Evolutionary conservation across 1,140 invertebrate species (phyloP).

Genomic region (Archivesica marissinica): DNA sequence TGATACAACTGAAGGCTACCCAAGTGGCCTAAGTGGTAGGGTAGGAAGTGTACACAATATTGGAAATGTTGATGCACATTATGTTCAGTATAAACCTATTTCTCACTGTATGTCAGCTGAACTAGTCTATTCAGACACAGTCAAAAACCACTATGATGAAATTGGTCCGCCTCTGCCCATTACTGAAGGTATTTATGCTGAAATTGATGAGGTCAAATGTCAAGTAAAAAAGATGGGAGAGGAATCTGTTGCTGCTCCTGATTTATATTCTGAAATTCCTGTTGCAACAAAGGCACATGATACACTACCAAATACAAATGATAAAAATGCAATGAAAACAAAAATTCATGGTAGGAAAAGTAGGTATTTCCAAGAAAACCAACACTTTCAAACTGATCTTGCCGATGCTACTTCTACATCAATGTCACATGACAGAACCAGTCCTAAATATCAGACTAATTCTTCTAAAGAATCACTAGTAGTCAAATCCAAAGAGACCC

Average conservation of each 20-base stretch:
- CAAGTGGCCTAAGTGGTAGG: not conserved
- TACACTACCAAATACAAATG: not conserved
- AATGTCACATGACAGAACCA: not conserved
- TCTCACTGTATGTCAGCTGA: constrained; percentile 28
- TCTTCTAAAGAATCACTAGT: not conserved
- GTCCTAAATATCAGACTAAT: not conserved
- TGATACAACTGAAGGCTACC: not conserved
- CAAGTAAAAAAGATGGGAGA: not conserved
- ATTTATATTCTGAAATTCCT: constrained; percentile 8
- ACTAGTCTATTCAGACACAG: constrained; percentile 7
- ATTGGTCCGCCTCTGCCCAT: not conserved
- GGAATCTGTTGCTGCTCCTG: not conserved
- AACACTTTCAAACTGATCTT: not conserved
- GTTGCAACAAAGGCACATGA: not conserved
- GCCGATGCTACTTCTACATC: no score
- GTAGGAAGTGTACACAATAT: constrained; percentile 18
- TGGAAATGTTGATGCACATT: not conserved
- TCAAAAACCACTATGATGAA: constrained; percentile 16
- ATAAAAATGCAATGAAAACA: not conserved
- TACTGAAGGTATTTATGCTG: constrained; percentile 39
- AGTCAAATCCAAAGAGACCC: no score
- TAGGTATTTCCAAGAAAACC: constrained; percentile 30
- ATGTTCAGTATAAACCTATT: not conserved
- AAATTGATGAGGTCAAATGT: constrained; percentile 40
- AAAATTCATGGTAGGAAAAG: constrained; percentile 57